Evolutionary conservation across 2,888 invertebrate species (phyloP), one percentile per base, ranked within the genome.

Genomic region (Aphrophora alni): DNA sequence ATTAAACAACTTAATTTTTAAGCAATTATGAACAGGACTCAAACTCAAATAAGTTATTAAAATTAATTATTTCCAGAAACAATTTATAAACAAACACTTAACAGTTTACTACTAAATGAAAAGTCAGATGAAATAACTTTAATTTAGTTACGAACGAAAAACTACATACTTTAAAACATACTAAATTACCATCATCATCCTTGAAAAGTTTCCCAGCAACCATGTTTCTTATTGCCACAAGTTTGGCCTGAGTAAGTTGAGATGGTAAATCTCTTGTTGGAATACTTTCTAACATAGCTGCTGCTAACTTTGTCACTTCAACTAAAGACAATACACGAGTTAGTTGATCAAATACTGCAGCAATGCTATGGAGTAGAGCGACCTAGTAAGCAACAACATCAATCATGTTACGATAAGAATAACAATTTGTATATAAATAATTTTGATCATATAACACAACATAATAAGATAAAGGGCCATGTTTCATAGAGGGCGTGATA

Each of bases 271-370:
- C 92, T 75, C 92, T 91, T 8, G 86, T 83, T 0, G 94, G 94
- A 80, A 93, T 89, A 8, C 92, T 92, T 87, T 96, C 95, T 82
- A 97, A 88, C 91, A 97, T 93, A n/a, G 93, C 92, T 7, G 93
- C 92, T 0, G 96, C 94, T 24, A 97, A 89, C 85, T 94, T 94
- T 1, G 96, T 95, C 8, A 95, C 91, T 86, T 97, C 97, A 10
- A 93, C 90, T 0, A 94, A 91, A 0, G 95, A 93, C 1, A 95
- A 87, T 0, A 90, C 88, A 81, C 88, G 86, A 38, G 89, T 92
- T 0, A 98, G 91, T 86, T 97, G 96, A 83, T 94, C 94, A 86
- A 96, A 94, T 0, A 96, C 95, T 38, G 94, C 93, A 33, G 95
- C 94, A 86, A 97, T 93, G 8, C 96, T 95, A 80, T 93, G 91